Evolutionary conservation across 2,888 invertebrate genomes (phyloP), one percentile per base, ranked within the genome.

Genomic region (Malthinus flaveolus): DNA sequence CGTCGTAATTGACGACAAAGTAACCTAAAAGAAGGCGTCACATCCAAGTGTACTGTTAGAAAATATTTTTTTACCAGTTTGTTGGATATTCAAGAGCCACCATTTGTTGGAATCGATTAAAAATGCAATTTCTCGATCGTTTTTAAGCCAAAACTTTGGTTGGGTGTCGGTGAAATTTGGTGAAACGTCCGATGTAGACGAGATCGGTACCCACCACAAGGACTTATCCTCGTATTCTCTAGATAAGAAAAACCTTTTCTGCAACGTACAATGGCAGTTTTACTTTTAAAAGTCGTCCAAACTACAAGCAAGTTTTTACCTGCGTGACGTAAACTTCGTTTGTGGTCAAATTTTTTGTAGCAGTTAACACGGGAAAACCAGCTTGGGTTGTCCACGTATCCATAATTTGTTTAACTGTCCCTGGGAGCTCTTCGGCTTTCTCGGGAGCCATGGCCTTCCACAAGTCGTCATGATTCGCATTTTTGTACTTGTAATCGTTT

Each of bases 391-490:
- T 86, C 89, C 89, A 89, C 0, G 85, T 82, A 66, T 85, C 83
- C 88, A 89, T 88, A 7, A 89, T 82, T 49, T 79, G 75, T 66
- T 82, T 83, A 35, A 87, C 80, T 4, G 80, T 80, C 56, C 84
- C 68, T 23, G 79, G 72, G 8, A 69, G 61, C 3, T 78, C 74
- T 46, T 83, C 64, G 0, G 61, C 77, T 7, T 73, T 71, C 48
- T 74, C 74, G 4, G 82, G 80, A 0, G 86, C 85, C 64, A 90
- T 79, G 9, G 83, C 80, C 9, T 80, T 75, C 86, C 90, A 90
- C n/a, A 91, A 78, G 71, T 90, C 88, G 63, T 84, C 80, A 64
- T 85, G 85, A 62, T 85, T 83, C 0, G 88, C 87, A 69, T 85
- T 87, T 4, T 76, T 75, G 68, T 84, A 88, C 56, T 82, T 77